phyloP scores from a whole-genome alignment of 2,888 invertebrate species.

The Pyrrhosoma nymphula region DNA sequence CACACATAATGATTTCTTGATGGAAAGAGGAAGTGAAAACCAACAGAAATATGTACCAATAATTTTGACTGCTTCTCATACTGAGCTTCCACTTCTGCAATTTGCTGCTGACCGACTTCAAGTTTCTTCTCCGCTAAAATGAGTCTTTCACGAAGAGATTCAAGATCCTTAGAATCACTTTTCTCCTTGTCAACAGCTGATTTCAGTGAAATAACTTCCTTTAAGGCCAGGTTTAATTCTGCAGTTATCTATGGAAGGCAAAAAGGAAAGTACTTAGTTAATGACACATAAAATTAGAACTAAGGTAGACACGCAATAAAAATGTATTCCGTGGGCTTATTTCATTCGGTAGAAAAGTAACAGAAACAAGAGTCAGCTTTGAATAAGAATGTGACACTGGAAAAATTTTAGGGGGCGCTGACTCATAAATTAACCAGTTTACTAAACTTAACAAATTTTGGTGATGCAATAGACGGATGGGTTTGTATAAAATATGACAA shows the following conservation, averaged over 20 bases:
- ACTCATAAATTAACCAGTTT: too few species aligned
- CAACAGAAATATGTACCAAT: constrained; percentile 15
- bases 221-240: background rate
- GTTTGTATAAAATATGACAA: too few species aligned
- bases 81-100: background rate
- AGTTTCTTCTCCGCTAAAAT: constrained; percentile 43
- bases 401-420: too few species aligned
- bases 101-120: constrained; percentile 20
- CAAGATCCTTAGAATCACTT: background rate
- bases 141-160: constrained; percentile 7
- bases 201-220: constrained; percentile 1
- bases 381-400: too few species aligned
- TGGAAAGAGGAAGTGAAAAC: too few species aligned
- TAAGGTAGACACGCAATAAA: too few species aligned
- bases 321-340: too few species aligned
- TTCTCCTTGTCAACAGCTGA: background rate
- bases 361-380: too few species aligned
- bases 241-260: background rate
- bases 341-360: too few species aligned
- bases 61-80: constrained; percentile 45
- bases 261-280: background rate
- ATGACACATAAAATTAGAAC: background rate
- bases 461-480: too few species aligned
- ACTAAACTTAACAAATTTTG: too few species aligned
- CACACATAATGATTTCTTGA: too few species aligned